phyloP scores from a whole-genome alignment of 1,140 invertebrate genomes.

The Pseudomyrmex cubaensis region DNA sequence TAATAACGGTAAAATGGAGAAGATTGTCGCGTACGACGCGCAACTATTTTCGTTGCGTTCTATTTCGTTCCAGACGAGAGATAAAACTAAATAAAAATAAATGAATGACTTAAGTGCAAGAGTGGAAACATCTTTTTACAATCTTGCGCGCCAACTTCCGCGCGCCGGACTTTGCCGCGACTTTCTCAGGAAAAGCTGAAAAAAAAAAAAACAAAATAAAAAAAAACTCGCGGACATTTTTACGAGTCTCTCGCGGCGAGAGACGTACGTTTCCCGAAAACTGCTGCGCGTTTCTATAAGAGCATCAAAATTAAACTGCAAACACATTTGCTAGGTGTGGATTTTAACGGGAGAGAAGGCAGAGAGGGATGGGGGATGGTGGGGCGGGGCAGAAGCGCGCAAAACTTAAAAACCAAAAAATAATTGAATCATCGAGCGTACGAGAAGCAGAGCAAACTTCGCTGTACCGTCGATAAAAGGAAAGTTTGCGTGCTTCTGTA shows the following conservation, averaged over 20 bases:
- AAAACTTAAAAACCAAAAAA: not conserved
- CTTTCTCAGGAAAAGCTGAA: not conserved
- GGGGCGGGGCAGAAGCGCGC: not conserved
- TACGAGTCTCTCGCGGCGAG: not conserved
- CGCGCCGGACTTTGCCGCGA: not conserved
- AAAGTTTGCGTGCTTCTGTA: constrained; percentile 7
- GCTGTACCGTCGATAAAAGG: constrained; percentile 5
- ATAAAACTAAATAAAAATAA: constrained; percentile 20
- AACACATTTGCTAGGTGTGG: not conserved
- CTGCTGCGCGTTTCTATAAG: not conserved
- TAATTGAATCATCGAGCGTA: constrained; percentile 1
- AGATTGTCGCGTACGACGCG: not conserved
- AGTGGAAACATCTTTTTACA: constrained; percentile 8
- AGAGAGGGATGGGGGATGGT: no score
- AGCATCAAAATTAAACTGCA: not conserved
- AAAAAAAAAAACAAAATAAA: no score
- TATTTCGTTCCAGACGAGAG: not conserved
- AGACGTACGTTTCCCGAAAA: not conserved
- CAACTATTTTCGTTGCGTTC: not conserved
- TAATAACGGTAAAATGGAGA: not conserved
- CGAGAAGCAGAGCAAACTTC: not conserved
- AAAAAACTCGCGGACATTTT: not conserved
- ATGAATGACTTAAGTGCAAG: constrained; percentile 30
- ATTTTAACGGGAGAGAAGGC: not conserved
- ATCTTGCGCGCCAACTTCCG: constrained; percentile 11